Evolutionary conservation across 2,797 vertebrate genomes (phyloP).

Genomic region (Linurgus olivaceus): DNA sequence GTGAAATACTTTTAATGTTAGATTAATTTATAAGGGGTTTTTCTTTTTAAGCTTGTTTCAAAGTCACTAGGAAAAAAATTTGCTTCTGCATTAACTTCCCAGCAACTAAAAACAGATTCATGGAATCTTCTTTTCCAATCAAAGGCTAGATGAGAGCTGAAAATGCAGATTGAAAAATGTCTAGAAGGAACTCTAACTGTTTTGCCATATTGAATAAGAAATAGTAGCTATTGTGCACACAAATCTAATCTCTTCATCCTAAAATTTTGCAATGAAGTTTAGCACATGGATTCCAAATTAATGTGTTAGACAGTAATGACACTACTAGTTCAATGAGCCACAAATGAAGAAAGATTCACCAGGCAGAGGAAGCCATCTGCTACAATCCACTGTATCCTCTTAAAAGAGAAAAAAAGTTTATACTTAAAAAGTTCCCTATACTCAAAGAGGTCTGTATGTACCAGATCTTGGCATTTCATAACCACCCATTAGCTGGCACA

Average conservation of each 20-base stretch:
- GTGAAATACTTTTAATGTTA: background rate
- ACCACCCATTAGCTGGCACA: background rate
- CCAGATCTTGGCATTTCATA: background rate
- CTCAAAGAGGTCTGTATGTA: background rate
- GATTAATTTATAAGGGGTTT: background rate
- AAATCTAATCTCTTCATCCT: background rate
- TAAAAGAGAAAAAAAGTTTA: background rate
- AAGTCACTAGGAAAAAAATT: background rate
- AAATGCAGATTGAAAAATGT: background rate
- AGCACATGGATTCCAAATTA: constrained; percentile 54
- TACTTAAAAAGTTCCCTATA: background rate
- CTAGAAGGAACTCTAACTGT: background rate
- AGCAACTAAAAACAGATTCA: background rate
- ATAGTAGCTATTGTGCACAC: background rate
- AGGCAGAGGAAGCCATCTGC: constrained; percentile 52
- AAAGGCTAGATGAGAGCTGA: background rate
- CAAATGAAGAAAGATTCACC: constrained; percentile 43
- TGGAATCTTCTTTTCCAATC: background rate
- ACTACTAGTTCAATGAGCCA: constrained; percentile 49
- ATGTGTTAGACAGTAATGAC: constrained; percentile 34
- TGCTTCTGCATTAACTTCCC: background rate
- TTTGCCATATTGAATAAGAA: background rate
- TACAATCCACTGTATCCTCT: background rate
- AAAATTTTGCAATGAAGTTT: constrained; percentile 42
- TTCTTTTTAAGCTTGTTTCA: background rate